Percentiles rank a stretch among this genome's conserved stretches.
phyloP scores from a whole-genome alignment of 2,797 vertebrate species.

The Oreochromis grahami region DNA sequence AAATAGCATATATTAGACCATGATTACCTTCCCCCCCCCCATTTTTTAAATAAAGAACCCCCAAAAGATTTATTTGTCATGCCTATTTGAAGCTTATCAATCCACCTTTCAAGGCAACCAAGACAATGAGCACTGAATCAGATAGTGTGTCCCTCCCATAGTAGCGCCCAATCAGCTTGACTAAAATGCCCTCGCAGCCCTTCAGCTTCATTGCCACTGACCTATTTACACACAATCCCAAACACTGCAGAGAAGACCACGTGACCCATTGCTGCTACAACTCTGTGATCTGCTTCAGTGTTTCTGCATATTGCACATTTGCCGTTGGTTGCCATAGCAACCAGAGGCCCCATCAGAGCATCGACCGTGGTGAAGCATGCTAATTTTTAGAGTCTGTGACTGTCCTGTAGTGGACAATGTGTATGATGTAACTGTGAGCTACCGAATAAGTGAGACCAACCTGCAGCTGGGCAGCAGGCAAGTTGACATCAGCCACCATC shows the following conservation, averaged over 20 bases:
- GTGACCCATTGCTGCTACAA: slow-evolving; percentile 27
- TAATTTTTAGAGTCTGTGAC: not conserved
- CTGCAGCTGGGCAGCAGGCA: slow-evolving; percentile 94
- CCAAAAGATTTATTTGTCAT: not conserved
- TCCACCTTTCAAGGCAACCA: not conserved
- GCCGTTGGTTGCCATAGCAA: slow-evolving; percentile 45
- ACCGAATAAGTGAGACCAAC: slow-evolving; percentile 56
- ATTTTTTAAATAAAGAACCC: not conserved
- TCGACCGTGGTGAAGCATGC: not conserved
- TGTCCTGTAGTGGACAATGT: not conserved
- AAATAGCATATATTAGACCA: not conserved
- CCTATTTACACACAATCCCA: slow-evolving; percentile 56
- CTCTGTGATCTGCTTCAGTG: not conserved
- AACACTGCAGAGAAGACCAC: slow-evolving; percentile 30
- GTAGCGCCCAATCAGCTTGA: slow-evolving; percentile 20
- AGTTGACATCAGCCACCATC: slow-evolving; percentile 98
- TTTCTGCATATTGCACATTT: not conserved
- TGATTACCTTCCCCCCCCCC: not conserved
- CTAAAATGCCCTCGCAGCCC: slow-evolving; percentile 5
- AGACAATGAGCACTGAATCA: not conserved
- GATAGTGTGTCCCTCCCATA: not conserved
- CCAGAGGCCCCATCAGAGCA: not conserved
- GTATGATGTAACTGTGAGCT: not conserved
- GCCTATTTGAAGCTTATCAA: not conserved
- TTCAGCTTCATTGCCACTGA: slow-evolving; percentile 50